Base-by-base conservation (phyloP, 1,140 invertebrate species). In the Oncopodura yosiiana region DNA sequence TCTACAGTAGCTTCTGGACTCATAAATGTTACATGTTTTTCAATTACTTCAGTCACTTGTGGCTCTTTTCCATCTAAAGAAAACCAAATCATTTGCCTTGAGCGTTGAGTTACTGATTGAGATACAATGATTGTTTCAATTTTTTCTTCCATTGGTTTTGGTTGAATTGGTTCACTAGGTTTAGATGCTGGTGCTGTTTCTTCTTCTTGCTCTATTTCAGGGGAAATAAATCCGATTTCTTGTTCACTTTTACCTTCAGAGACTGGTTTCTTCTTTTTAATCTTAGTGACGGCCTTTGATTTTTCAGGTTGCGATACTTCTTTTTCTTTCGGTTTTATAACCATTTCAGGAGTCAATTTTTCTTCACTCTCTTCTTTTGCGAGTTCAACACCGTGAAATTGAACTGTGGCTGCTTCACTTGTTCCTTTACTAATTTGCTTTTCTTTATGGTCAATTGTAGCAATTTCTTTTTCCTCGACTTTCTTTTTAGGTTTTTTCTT, bases 401-500 rank as follows among this genome's bases (percentile, higher is more conserved):
- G n/a, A n/a, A n/a, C n/a, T 34, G 8, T n/a, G n/a, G 8, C n/a
- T 34, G n/a, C 32, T 34, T 34, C 32, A 8, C n/a, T n/a, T 9
- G n/a, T n/a, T 9, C 32, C n/a, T 8, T 8, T 34, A n/a, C 8
- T n/a, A 8, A 9, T 34, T 8, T 8, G 8, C 32, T 9, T n/a
- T 34, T 34, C 32, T n/a, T n/a, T n/a, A n/a, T n/a, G n/a, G n/a
- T n/a, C n/a, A n/a, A n/a, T 56, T 27, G 6, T 29, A 8, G 32
- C 8, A 34, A 8, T 8, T n/a, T 34, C 32, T 9, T 9, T 34
- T 34, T 34, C n/a, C 16, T 14, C 6, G 5, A 29, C 34, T 21
- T 51, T 24, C 24, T 41, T 39, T 3, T 3, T 34, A 14, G 41
- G 24, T 34, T 58, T 41, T 37, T 54, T 21, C 3, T 5, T 41